phyloP scores from a whole-genome alignment of 2,113 vertebrate species.

The Equus quagga region DNA sequence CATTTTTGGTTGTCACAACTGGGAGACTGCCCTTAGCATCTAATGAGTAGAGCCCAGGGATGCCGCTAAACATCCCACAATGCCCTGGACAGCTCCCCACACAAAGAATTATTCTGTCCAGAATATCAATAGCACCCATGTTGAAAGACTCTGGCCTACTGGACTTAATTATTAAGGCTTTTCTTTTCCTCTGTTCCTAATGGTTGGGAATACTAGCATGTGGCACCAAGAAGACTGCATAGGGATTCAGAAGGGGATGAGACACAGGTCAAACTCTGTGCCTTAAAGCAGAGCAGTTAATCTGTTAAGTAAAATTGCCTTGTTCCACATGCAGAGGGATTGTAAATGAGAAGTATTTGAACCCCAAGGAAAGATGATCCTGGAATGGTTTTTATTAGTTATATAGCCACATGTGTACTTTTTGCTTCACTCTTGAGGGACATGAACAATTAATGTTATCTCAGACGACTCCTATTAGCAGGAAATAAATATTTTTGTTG shows the following conservation, averaged over 20 bases:
- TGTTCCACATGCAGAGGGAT: neutral
- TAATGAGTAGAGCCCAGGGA: neutral
- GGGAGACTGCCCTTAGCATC: neutral
- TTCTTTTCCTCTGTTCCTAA: neutral
- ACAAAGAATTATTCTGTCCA: neutral
- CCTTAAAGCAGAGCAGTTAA: neutral
- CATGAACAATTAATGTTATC: neutral
- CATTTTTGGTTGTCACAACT: conserved; percentile 15
- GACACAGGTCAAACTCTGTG: neutral
- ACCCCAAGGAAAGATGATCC: neutral
- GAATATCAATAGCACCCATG: neutral
- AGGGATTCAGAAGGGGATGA: conserved; percentile 20
- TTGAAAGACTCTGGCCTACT: neutral
- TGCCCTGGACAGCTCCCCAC: neutral
- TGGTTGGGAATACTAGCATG: conserved; percentile 1
- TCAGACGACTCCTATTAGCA: neutral
- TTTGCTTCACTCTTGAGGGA: conserved; percentile 43
- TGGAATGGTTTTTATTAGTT: neutral
- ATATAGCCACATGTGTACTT: neutral
- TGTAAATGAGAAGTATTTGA: conserved; percentile 40
- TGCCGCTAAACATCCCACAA: neutral
- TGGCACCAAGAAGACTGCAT: neutral
- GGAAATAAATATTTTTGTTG: neutral
- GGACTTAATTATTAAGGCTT: neutral
- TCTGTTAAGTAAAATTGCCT: conserved; percentile 29